Percentiles rank a stretch among this genome's conserved stretches.
phyloP scores from a whole-genome alignment of 2,797 vertebrate species.

The Poeciliopsis infans region DNA sequence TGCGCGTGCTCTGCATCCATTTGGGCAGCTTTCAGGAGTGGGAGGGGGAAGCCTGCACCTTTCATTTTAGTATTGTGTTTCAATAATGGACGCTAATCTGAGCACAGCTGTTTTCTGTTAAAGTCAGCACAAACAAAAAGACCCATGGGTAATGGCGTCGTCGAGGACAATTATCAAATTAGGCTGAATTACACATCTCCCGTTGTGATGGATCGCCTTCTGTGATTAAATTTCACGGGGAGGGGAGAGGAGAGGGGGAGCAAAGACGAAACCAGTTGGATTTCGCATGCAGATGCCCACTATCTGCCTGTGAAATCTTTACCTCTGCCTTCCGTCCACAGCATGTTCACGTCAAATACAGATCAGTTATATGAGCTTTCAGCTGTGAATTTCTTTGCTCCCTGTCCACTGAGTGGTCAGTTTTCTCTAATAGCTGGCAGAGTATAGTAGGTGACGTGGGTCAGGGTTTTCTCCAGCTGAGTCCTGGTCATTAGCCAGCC shows the following conservation, averaged over 20 bases:
- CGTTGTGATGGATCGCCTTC: conserved; percentile 63
- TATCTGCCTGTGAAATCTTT: conserved; percentile 17
- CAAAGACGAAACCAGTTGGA: conserved; percentile 23
- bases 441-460: conserved; percentile 47
- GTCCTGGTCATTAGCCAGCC: conserved; percentile 67
- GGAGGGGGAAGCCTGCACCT: neutral
- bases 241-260: conserved; percentile 1
- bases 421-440: conserved; percentile 44
- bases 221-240: conserved; percentile 69
- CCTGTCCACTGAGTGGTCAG: conserved; percentile 47
- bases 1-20: conserved; percentile 37
- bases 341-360: conserved; percentile 28
- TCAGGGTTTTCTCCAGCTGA: conserved; percentile 49
- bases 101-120: conserved; percentile 74
- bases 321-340: conserved; percentile 43
- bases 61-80: conserved; percentile 56
- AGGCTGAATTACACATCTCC: conserved; percentile 70
- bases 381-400: conserved; percentile 11
- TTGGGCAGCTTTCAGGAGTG: conserved; percentile 29
- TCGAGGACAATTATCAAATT: conserved; percentile 78
- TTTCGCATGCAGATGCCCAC: conserved; percentile 41
- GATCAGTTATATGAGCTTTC: conserved; percentile 21
- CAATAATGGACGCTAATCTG: conserved; percentile 67
- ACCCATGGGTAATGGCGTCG: conserved; percentile 51
- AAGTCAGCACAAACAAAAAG: conserved; percentile 73